A percentile compares a stretch with the other conserved stretches of the same genome.
phyloP scores from a whole-genome alignment of 2,113 vertebrate species.

The Oplegnathus fasciatus region DNA sequence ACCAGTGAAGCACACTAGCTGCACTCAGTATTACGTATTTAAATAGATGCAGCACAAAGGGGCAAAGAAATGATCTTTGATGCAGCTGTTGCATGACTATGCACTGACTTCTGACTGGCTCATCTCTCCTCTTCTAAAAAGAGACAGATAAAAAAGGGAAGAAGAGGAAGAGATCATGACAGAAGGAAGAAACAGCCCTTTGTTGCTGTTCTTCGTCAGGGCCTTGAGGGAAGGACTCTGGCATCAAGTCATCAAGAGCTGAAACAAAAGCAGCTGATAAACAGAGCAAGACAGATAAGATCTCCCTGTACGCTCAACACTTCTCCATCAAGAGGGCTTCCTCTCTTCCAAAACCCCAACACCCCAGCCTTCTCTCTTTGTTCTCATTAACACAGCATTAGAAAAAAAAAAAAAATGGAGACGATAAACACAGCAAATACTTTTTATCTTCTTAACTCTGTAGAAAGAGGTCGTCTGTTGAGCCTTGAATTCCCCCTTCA shows the following conservation, averaged over 20 bases:
- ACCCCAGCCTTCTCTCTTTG: conserved; percentile 29
- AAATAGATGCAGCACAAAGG: conserved; percentile 57
- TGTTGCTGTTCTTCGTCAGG: conserved; percentile 60
- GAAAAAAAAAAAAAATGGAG: conserved; percentile 7
- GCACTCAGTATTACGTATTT: conserved; percentile 26
- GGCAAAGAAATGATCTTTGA: conserved; percentile 52
- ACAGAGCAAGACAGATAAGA: conserved; percentile 68
- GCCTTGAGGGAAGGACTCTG: conserved; percentile 65
- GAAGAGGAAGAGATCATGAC: conserved; percentile 50
- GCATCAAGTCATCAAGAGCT: conserved; percentile 70
- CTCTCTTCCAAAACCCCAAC: conserved; percentile 44
- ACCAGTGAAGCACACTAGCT: conserved; percentile 40
- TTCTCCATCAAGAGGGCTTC: conserved; percentile 74
- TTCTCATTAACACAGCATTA: conserved; percentile 29
- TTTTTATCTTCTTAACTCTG: conserved; percentile 1
- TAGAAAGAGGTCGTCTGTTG: neutral
- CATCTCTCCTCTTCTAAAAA: conserved; percentile 33
- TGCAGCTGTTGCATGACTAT: conserved; percentile 67
- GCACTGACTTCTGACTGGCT: conserved; percentile 47
- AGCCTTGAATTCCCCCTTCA: neutral
- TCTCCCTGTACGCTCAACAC: conserved; percentile 71
- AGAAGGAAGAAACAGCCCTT: conserved; percentile 65
- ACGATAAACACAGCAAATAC: conserved; percentile 19
- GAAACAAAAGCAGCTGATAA: conserved; percentile 78
- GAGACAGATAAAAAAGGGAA: conserved; percentile 21